Evolutionary conservation across 2,113 vertebrate species (phyloP).

Genomic region (Cairina moschata): DNA sequence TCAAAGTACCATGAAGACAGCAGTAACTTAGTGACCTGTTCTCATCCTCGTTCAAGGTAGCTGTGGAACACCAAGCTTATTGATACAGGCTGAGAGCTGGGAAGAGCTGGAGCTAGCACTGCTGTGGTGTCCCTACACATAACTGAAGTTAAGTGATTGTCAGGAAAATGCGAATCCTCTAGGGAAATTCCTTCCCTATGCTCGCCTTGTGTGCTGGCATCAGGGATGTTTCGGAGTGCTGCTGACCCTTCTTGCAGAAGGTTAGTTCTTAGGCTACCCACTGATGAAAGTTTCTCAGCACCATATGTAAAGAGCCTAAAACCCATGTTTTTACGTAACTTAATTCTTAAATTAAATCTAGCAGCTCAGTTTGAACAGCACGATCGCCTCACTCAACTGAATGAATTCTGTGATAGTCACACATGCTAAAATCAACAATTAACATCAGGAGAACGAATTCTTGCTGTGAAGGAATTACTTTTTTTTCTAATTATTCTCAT

Average conservation of each 20-base stretch:
- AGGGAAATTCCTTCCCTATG: neutral
- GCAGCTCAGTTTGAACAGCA: conserved; percentile 45
- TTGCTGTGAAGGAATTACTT: conserved; percentile 38
- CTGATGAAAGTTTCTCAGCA: conserved; percentile 12
- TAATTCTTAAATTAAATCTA: conserved; percentile 54
- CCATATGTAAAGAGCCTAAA: neutral
- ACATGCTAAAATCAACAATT: conserved; percentile 43
- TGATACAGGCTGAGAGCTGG: neutral
- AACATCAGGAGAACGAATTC: conserved; percentile 38
- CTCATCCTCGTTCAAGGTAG: neutral
- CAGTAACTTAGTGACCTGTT: neutral
- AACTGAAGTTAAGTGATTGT: neutral
- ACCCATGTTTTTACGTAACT: conserved; percentile 23
- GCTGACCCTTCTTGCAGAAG: neutral
- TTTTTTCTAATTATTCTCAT: conserved; percentile 33
- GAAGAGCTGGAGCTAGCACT: neutral
- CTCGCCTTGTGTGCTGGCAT: neutral
- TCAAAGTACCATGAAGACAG: neutral
- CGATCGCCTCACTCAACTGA: neutral
- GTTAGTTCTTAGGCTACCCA: neutral
- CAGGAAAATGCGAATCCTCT: neutral
- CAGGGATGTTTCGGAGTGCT: neutral
- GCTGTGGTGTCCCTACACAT: neutral
- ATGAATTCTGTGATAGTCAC: conserved; percentile 29
- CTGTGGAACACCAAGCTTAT: neutral